Base-by-base conservation (phyloP, 2,797 vertebrate genomes). In the Megalops cyprinoides region DNA sequence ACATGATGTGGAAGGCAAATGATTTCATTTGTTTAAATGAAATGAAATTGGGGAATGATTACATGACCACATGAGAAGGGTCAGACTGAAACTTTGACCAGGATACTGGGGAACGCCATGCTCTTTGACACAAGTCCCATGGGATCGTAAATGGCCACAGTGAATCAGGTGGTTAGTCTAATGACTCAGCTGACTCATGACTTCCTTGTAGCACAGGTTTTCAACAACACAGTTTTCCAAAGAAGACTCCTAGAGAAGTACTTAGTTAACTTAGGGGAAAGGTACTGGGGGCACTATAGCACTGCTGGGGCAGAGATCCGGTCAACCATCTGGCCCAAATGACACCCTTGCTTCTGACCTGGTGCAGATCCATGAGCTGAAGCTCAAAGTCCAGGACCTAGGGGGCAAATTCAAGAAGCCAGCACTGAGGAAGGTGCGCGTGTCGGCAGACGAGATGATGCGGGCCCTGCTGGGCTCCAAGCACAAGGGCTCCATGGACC, bases 321-420 rank as follows among this genome's bases (percentile, higher is more conserved):
- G 18, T 10, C 8, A 10, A 28, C 6, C 7, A 1, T 60, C 25
- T 62, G 58, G 28, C 9, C n/a, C 34, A 8, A 37, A 6, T 31
- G 9, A 1, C 28, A 1, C 25, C 58, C 51, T 20, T 8, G 67
- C 31, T 74, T 74, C 53, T 74, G 20, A 62, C 71, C 74, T 53
- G 34, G 23, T 20, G 44, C 74, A 91, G 90, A 90, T 91, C 80
- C 90, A 89, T 3, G 90, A 91, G 77, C 69, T 91, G 84, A 89
- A 87, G 51, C 82, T 91, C 79, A 91, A 91, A 81, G 87, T 91
- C 34, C 78, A 84, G 85, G 90, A 91, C 71, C 84, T 91, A 2
- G 87, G 90, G n/a, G 90, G 90, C 18, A 91, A 91, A 82, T 91
- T 91, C 81, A 91, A 91, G 86, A 89, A 89, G 51, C 90, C 90